phyloP scores from a whole-genome alignment of 2,113 vertebrate genomes.

The Tamias sibiricus region DNA sequence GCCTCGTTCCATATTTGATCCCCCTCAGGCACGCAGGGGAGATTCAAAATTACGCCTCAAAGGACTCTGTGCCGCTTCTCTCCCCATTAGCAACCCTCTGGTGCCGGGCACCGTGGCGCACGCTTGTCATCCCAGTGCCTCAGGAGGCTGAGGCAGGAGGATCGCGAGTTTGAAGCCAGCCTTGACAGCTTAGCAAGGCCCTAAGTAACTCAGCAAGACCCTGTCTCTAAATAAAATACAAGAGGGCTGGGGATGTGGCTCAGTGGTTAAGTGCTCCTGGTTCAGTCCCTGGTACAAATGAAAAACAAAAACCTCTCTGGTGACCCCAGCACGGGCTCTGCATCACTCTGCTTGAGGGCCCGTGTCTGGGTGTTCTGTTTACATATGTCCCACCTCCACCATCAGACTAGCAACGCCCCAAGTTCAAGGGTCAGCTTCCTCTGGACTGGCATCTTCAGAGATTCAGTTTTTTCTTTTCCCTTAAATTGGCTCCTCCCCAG shows the following conservation, averaged over 20 bases:
- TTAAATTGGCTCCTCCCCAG: not conserved
- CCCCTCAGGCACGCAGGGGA: not conserved
- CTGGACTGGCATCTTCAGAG: not conserved
- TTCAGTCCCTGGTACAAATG: too few relatives aligned
- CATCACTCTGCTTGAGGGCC: not conserved
- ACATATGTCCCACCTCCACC: not conserved
- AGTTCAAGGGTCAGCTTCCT: not conserved
- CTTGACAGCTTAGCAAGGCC: too few relatives aligned
- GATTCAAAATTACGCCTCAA: not conserved
- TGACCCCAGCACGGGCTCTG: rapidly evolving
- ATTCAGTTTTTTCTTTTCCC: not conserved
- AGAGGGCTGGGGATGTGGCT: too few relatives aligned
- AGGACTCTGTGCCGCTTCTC: not conserved
- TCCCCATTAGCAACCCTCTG: not conserved
- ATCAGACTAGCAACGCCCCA: not conserved
- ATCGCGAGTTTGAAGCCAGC: too few relatives aligned
- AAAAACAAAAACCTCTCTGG: not conserved
- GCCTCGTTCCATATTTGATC: not conserved
- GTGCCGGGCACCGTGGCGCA: too few relatives aligned
- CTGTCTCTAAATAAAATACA: too few relatives aligned
- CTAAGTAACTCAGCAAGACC: too few relatives aligned
- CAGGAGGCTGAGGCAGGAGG: too few relatives aligned
- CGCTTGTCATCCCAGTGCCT: too few relatives aligned
- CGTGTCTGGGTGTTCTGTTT: not conserved
- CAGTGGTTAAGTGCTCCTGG: too few relatives aligned